phyloP scores from a whole-genome alignment of 2,113 vertebrate species.

The Neodontobutis hainanensis region DNA sequence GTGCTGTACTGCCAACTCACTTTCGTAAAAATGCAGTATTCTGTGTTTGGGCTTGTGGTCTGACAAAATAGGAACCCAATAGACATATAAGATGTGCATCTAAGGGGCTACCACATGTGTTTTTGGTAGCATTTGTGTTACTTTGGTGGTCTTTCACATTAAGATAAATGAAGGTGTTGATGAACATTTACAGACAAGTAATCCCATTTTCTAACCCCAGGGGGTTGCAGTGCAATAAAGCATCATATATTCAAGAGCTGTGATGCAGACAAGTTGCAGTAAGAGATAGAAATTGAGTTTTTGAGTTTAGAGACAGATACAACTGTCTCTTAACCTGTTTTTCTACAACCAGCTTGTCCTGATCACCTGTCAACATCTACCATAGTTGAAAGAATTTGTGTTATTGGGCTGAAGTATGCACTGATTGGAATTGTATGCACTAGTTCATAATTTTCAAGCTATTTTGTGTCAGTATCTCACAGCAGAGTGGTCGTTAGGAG shows the following conservation, averaged over 20 bases:
- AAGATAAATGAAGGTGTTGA: conserved; percentile 3
- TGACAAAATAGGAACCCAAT: conserved; percentile 46
- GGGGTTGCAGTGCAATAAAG: too few species aligned
- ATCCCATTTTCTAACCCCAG: background rate
- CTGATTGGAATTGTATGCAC: conserved; percentile 39
- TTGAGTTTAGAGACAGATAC: conserved; percentile 7
- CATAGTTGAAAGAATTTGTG: conserved; percentile 21
- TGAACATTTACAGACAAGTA: background rate
- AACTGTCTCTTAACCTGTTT: background rate
- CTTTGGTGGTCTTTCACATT: background rate
- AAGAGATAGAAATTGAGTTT: background rate
- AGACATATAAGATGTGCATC: conserved; percentile 43
- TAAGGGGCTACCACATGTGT: background rate
- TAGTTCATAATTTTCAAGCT: conserved; percentile 49
- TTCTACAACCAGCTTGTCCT: conserved; percentile 25
- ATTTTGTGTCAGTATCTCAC: conserved; percentile 56
- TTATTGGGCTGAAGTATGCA: conserved; percentile 23
- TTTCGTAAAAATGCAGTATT: background rate
- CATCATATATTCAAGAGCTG: too few species aligned
- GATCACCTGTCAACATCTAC: conserved; percentile 14
- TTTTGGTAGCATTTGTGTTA: background rate
- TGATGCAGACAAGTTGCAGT: too few species aligned
- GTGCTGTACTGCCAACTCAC: conserved; percentile 7
- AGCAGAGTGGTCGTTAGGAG: conserved; percentile 58
- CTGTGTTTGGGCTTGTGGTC: conserved; percentile 21